Evolutionary conservation across 2,797 vertebrate species (phyloP).

Genomic region (Streptopelia turtur): DNA sequence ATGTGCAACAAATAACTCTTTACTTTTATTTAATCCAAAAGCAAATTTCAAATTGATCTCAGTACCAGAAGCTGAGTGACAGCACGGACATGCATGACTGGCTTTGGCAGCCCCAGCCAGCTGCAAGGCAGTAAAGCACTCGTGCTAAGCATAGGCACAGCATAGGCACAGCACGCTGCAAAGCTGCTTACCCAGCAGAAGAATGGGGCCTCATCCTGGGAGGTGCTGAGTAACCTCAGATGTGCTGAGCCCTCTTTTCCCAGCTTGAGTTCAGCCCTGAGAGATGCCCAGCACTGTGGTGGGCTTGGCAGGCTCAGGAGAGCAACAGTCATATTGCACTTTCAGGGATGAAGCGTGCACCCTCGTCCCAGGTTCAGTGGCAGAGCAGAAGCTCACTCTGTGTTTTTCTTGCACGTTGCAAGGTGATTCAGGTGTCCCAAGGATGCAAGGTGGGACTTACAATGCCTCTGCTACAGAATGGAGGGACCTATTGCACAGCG

Average conservation of each 20-base stretch:
- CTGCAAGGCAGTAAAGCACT: neutral
- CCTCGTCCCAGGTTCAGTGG: neutral
- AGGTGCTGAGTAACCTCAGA: neutral
- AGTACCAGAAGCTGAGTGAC: neutral
- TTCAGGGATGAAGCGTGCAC: accelerated
- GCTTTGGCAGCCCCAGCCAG: neutral
- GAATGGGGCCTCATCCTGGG: neutral
- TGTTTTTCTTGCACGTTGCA: neutral
- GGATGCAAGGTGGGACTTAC: neutral
- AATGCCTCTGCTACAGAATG: neutral
- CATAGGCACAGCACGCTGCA: neutral
- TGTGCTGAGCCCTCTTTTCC: neutral
- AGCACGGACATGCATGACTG: neutral
- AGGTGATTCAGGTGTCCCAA: neutral
- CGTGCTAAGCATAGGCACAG: accelerated
- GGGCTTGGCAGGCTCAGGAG: neutral
- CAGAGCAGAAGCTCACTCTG: neutral
- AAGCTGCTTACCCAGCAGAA: conserved; percentile 17
- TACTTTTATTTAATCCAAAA: neutral
- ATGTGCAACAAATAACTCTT: neutral
- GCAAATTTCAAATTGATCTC: neutral
- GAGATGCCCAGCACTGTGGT: neutral
- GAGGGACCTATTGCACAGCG: neutral
- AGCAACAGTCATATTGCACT: accelerated
- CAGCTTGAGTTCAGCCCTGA: neutral